Evolutionary conservation across 2,888 invertebrate genomes (phyloP), one percentile per base, ranked within the genome.

Genomic region (Pasiphila rectangulata): DNA sequence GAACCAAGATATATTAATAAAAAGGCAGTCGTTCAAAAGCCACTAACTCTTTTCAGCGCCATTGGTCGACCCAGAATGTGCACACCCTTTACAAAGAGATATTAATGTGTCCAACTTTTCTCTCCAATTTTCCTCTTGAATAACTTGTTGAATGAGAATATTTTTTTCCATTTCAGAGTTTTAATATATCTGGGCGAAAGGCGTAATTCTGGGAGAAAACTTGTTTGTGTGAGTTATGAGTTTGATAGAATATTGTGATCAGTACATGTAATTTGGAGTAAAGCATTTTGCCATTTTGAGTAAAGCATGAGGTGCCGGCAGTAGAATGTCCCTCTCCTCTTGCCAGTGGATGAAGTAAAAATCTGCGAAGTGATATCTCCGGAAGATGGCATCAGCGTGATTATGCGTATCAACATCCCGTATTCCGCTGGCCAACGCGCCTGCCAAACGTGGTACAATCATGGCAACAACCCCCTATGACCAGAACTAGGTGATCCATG

Each of bases 1-100:
- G 69, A 61, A 61, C 61, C 37, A 43, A 35, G 43, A 48, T 48
- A 43, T 43, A 35, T 39, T 48, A 48, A 35, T 69, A 72, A 72
- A 70, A 66, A 64, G 52, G 39, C 56, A 55, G 59, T 16, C 29
- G 30, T 34, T 40, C 44, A 44, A 48, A 49, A 55, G 20, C 35
- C 44, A 34, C 39, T 46, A 51, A 54, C 54, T 54, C 36, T 49
- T 49, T 40, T 41, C 46, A 41, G 35, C 49, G 29, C 43, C 51
- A 49, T 49, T 39, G 27, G 44, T 41, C 20, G 45, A 38, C 50
- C 46, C 48, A 51, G 50, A 48, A 45, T 35, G 40, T 50, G 43
- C 36, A 46, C 35, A 40, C 42, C 44, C 35, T 40, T 50, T 48
- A 35, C 38, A 39, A 44, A 53, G 38, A 50, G 39, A 54, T 56